phyloP scores from a whole-genome alignment of 2,888 invertebrate species.

The Drosophila histrio region DNA sequence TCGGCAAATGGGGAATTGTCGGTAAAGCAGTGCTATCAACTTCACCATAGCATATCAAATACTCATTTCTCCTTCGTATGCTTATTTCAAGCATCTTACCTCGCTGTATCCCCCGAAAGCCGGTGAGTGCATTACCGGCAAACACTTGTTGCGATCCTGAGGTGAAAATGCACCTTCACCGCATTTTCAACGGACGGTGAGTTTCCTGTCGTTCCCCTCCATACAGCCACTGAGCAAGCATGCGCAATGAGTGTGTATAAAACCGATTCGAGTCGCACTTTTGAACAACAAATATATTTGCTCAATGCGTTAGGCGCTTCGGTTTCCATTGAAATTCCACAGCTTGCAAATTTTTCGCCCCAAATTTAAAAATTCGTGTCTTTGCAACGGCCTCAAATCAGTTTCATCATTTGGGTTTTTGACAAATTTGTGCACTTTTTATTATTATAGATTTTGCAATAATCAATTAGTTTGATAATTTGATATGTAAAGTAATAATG shows the following conservation, averaged over 20 bases:
- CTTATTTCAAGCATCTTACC: not conserved
- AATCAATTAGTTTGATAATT: not conserved
- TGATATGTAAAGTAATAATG: not conserved
- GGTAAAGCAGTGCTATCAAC: conserved; percentile 18
- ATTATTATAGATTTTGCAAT: too few relatives aligned
- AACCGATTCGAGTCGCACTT: conserved; percentile 34
- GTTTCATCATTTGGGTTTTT: not conserved
- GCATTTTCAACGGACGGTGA: not conserved
- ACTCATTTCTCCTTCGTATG: not conserved
- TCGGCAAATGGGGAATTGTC: not conserved
- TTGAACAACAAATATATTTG: conserved; percentile 58
- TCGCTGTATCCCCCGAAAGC: not conserved
- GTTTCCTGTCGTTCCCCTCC: not conserved
- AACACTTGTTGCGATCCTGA: conserved; percentile 60
- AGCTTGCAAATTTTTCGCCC: not conserved
- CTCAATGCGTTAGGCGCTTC: conserved; percentile 60
- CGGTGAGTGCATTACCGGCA: conserved; percentile 30
- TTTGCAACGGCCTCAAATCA: conserved; percentile 1
- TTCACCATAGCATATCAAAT: not conserved
- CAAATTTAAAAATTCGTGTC: not conserved
- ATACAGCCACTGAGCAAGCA: conserved; percentile 10
- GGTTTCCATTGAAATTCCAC: conserved; percentile 27
- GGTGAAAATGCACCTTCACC: conserved; percentile 7
- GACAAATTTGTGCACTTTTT: not conserved
- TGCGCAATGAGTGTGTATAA: conserved; percentile 39